Evolutionary conservation across 1,140 invertebrate genomes (phyloP), one percentile per base, ranked within the genome.

Genomic region (Drosophila pallidifrons): DNA sequence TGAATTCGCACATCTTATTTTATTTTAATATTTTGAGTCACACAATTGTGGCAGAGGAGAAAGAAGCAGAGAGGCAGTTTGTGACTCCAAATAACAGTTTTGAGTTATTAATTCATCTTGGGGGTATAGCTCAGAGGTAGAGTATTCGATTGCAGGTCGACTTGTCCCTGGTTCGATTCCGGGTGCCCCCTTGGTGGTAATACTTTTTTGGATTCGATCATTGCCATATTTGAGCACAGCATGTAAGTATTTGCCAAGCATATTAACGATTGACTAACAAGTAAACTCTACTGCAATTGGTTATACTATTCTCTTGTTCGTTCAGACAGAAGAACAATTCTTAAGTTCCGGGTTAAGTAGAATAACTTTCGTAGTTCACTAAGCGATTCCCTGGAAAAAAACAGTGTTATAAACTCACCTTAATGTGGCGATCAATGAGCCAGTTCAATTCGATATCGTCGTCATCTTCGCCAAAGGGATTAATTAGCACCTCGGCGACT

Each of bases 61-160:
- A 32, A 32, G 30, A 32, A 32, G 30, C 30, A 7, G 30, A 32
- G 7, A 32, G 30, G 30, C 30, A 32, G 30, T 32, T 7, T 32
- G 30, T 7, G 30, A 6, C 0, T 32, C 5, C 67, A 51, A 43
- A 43, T 11, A 0, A 25, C 30, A 41, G 2, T 20, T 20, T 20
- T 1, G 20, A 20, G 2, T 20, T 0, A 20, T 2, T 20, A 52
- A 51, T 32, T 52, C 54, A 72, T 13, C 13, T 69, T 0, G 95
- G 95, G 96, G 96, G 95, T 96, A 96, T 96, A 96, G 96, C 96
- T 97, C 96, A 97, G 96, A 96, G 96, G 96, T 96, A 97, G 96
- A 97, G 96, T 96, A 96, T 97, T 97, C 96, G 96, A 96, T 96
- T 97, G 96, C 96, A 96, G 96, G 97, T 97, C 96, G 96, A 97